Evolutionary conservation across 2,797 vertebrate species (phyloP).

Genomic region (Syndactyla subalaris): DNA sequence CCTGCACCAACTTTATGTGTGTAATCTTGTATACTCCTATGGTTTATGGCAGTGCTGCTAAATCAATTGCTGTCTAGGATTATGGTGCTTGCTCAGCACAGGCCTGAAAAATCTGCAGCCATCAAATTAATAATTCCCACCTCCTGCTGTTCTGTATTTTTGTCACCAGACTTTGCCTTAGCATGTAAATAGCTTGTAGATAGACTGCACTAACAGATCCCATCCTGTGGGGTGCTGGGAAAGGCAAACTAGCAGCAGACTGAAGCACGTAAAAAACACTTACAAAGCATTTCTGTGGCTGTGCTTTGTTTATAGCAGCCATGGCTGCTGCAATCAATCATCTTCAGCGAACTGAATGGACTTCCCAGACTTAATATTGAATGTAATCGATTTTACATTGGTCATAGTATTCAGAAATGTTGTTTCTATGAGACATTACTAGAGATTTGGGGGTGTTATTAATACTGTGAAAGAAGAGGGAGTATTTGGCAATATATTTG

Average conservation of each 20-base stretch:
- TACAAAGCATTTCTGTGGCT: not conserved
- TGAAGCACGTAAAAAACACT: not conserved
- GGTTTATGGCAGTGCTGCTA: not conserved
- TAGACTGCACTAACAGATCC: not conserved
- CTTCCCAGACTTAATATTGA: slow-evolving; percentile 24
- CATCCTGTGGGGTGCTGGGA: not conserved
- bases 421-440: not conserved
- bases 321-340: slow-evolving; percentile 5
- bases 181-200: not conserved
- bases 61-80: not conserved
- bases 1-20: not conserved
- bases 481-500: not conserved
- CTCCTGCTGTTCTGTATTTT: not conserved
- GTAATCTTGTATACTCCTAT: not conserved
- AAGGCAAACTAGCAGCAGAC: not conserved
- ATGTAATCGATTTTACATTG: not conserved
- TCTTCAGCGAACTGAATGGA: slow-evolving; percentile 10
- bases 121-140: not conserved
- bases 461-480: not conserved
- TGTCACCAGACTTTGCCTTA: not conserved
- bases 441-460: not conserved
- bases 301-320: not conserved
- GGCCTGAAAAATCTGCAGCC: not conserved
- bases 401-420: not conserved
- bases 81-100: not conserved